These are phyloP conservation scores for Rhinichthys osculus DNA, from an alignment of 2,797 vertebrate species.

Conservation along the genomic window DNA sequence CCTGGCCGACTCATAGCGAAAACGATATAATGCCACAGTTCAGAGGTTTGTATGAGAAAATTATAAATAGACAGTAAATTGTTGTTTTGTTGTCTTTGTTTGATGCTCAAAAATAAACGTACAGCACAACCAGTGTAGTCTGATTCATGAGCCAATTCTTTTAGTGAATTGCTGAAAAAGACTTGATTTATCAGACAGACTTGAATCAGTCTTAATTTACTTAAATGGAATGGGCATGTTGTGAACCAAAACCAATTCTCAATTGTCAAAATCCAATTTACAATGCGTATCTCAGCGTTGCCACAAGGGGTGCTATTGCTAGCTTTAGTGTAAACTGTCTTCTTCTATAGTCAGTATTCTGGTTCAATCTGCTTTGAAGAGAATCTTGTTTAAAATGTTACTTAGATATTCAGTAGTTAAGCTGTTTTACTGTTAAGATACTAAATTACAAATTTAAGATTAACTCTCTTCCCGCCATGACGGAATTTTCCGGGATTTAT, in stretches of 20 bases:
- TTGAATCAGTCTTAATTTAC: not conserved
- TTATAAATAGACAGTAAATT: not conserved
- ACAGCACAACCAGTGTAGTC: not conserved
- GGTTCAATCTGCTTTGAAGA: not conserved
- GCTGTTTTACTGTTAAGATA: not conserved
- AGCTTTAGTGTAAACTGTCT: not conserved
- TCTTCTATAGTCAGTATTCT: not conserved
- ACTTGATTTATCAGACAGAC: not conserved
- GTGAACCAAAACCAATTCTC: not conserved
- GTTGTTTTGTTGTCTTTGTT: not conserved
- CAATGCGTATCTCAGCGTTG: not conserved
- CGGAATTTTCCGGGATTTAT: not conserved
- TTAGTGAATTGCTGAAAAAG: not conserved
- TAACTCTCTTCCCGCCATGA: not conserved
- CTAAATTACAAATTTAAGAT: not conserved
- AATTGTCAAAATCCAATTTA: not conserved
- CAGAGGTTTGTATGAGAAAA: constrained; percentile 75
- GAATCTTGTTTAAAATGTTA: not conserved
- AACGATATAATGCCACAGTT: constrained; percentile 86
- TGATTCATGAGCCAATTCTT: not conserved
- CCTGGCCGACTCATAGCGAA: constrained; percentile 85
- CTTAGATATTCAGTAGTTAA: not conserved
- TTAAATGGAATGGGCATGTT: not conserved
- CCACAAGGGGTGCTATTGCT: not conserved
- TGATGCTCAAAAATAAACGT: not conserved